phyloP scores from a whole-genome alignment of 2,113 vertebrate genomes.

The Pelecanoides urinatrix region DNA sequence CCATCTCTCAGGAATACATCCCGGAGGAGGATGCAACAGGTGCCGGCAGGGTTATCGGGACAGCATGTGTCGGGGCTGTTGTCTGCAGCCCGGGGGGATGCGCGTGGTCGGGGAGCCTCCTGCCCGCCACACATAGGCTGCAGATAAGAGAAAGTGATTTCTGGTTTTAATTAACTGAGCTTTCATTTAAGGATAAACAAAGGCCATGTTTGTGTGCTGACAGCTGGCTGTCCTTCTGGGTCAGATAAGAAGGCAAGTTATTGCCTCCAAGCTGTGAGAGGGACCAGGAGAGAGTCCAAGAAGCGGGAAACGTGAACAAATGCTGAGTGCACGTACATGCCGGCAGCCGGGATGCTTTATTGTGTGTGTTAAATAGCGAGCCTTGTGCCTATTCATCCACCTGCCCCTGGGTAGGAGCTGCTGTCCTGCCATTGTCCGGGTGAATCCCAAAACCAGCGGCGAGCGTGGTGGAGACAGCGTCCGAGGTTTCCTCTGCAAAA shows the following conservation, averaged over 20 bases:
- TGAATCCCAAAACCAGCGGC: not conserved
- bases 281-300: slow-evolving; percentile 36
- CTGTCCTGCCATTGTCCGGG: not conserved
- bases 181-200: slow-evolving; percentile 55
- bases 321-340: not conserved
- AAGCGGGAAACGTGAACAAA: not conserved
- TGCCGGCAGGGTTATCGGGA: not conserved
- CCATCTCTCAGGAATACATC: not conserved
- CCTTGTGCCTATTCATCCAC: not conserved
- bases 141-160: slow-evolving; percentile 45
- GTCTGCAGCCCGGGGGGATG: not conserved
- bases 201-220: slow-evolving; percentile 57
- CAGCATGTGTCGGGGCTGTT: not conserved
- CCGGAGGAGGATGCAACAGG: not conserved
- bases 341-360: not conserved
- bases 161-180: slow-evolving; percentile 58
- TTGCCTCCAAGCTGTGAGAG: slow-evolving; percentile 31
- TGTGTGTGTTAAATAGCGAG: not conserved
- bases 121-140: not conserved
- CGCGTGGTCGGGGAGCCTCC: not conserved
- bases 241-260: slow-evolving; percentile 56
- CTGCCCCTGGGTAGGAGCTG: not conserved
- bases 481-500: not conserved
- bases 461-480: accelerated
- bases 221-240: slow-evolving; percentile 60